Base-by-base conservation (phyloP, 2,797 vertebrate genomes). In the Megalops cyprinoides region DNA sequence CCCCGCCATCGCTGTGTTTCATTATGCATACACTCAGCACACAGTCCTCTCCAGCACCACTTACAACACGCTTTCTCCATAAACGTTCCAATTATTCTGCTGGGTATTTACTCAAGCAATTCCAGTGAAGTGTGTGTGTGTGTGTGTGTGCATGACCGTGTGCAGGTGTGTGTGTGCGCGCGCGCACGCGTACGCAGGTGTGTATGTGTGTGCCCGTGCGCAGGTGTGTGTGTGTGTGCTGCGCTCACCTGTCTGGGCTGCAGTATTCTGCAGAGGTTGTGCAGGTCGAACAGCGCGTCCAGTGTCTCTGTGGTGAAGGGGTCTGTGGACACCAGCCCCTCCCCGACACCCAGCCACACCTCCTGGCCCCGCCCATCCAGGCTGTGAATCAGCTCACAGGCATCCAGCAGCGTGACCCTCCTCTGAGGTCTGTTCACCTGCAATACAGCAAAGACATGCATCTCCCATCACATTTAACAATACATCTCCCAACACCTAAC, bases 341-440 rank as follows among this genome's bases (percentile, higher is more conserved):
- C 94, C 84, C 95, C 96, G 79, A 89, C 93, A 12, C 79, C 79
- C 42, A 93, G 94, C 89, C 91, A 93, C 18, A 78, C 84, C 86
- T 96, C 94, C 80, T 95, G 95, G 10, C 85, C 82, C 79, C 91
- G 89, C 58, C 85, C 90, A 44, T 93, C 91, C 82, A 95, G 78
- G 82, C 93, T 89, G 79, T 90, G 94, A 85, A 97, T 78, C 85
- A 97, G 85, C 86, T 92, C 93, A 89, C 98, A 99, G 81, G 97
- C 90, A 87, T 95, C 96, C 85, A 95, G 87, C 80, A 99, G 92
- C 12, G 95, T 95, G 89, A 94, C 84, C 37, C 96, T 97, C 97
- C 97, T 97, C 90, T 96, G 94, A 84, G 97, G 94, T 92, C 94
- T 96, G 85, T 89, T 96, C 85, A 96, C 91, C 96, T 97, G 86